Percentiles rank a stretch among this genome's conserved stretches.
These are phyloP conservation scores for Amphilophus citrinellus DNA, from an alignment of 2,113 vertebrate species.

Conservation along the genomic window DNA sequence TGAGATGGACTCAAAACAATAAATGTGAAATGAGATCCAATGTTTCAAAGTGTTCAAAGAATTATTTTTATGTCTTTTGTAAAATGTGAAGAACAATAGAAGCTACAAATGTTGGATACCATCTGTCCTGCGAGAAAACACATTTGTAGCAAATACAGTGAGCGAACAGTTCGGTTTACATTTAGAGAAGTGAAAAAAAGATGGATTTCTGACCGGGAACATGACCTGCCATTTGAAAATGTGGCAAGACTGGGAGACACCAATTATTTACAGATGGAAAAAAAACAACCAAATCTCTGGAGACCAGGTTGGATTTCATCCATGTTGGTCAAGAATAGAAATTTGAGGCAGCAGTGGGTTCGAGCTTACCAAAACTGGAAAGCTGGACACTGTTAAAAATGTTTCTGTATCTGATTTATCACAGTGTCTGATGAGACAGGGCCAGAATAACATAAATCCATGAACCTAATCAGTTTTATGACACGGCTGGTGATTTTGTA, in stretches of 20 bases:
- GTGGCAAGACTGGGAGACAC: too few species aligned
- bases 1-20: rapidly evolving
- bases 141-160: background rate
- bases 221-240: background rate
- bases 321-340: background rate
- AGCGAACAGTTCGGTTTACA: background rate
- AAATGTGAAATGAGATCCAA: background rate
- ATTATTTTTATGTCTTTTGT: background rate
- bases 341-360: background rate
- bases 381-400: background rate
- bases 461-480: background rate
- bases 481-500: background rate
- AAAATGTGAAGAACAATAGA: background rate
- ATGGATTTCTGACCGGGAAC: too few species aligned
- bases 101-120: background rate
- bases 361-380: background rate
- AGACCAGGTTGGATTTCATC: too few species aligned
- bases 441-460: background rate
- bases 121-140: background rate
- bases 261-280: too few species aligned
- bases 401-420: background rate
- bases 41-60: background rate
- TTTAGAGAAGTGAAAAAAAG: background rate
- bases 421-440: rapidly evolving
- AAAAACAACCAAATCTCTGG: too few species aligned